Percentiles rank a stretch among this genome's conserved stretches.
These are phyloP conservation scores for Periphyllus acericola DNA, from an alignment of 2,888 invertebrate species.

Conservation along the genomic window DNA sequence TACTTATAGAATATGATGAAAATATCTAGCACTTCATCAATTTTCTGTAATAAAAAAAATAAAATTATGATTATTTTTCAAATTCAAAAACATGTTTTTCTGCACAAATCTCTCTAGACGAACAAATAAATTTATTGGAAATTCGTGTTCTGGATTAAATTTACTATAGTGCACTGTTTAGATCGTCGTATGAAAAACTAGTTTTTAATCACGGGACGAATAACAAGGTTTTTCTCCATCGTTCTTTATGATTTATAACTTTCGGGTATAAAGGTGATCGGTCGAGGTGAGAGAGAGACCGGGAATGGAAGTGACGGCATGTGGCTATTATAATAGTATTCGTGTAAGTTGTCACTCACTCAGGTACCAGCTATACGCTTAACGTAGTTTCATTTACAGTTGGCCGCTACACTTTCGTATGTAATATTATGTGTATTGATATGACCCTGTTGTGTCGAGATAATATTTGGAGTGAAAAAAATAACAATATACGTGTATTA, in stretches of 20 bases:
- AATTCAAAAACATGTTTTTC: no score
- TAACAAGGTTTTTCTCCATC: not conserved
- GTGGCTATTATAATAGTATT: not conserved
- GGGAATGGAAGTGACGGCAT: not conserved
- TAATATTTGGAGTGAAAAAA: not conserved
- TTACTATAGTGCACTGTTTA: not conserved
- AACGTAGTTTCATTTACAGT: slow-evolving; percentile 16
- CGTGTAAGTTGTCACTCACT: slow-evolving; percentile 17
- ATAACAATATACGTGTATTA: not conserved
- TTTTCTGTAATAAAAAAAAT: no score
- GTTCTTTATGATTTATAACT: not conserved
- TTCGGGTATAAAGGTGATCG: not conserved
- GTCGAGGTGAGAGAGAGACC: not conserved
- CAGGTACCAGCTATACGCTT: not conserved
- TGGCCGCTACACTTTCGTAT: not conserved
- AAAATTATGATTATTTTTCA: no score
- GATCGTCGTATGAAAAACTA: not conserved
- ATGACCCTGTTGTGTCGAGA: not conserved
- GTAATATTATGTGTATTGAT: not conserved
- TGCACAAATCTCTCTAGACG: not conserved
- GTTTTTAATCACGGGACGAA: not conserved
- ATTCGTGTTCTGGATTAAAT: not conserved
- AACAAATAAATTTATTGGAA: not conserved
- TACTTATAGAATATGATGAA: no score
- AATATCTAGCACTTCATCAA: no score